Conservation (phyloP, 2,888 invertebrate species). For the Drosophila picticornis region DNA sequence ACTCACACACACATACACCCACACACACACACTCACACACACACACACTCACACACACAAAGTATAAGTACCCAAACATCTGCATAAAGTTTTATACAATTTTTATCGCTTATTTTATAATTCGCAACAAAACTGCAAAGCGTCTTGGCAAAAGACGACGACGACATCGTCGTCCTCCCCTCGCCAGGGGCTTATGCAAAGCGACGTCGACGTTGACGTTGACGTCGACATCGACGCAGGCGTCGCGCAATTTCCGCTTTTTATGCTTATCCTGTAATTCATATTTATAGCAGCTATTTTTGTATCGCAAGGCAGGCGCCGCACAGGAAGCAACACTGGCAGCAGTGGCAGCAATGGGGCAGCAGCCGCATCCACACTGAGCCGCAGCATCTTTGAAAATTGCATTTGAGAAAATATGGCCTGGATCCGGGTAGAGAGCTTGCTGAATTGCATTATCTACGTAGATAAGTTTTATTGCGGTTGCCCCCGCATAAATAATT, state of each 20-base stretch:
- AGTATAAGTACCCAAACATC: slow-evolving; percentile 42
- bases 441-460: slow-evolving; percentile 64
- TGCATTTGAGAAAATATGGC: slow-evolving; percentile 61
- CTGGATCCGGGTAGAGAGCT: background rate
- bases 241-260: slow-evolving; percentile 84
- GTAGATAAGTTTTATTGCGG: slow-evolving; percentile 76
- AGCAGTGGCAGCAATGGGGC: background rate
- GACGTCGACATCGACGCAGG: slow-evolving; percentile 28
- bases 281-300: slow-evolving; percentile 83
- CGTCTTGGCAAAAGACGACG: slow-evolving; percentile 59
- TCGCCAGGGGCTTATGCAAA: slow-evolving; percentile 70
- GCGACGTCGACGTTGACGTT: slow-evolving; percentile 38
- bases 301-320: slow-evolving; percentile 47
- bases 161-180: slow-evolving; percentile 7
- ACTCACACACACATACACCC: background rate
- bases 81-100: slow-evolving; percentile 79
- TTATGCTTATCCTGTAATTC: slow-evolving; percentile 85
- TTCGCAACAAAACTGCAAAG: slow-evolving; percentile 76
- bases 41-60: background rate
- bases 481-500: slow-evolving; percentile 48
- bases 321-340: slow-evolving; percentile 50
- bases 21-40: slow-evolving; percentile 28
- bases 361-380: slow-evolving; percentile 30
- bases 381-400: slow-evolving; percentile 69
- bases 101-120: slow-evolving; percentile 81